These are phyloP conservation scores for Pipra filicauda DNA, from an alignment of 2,113 vertebrate species.

Conservation along the genomic window DNA sequence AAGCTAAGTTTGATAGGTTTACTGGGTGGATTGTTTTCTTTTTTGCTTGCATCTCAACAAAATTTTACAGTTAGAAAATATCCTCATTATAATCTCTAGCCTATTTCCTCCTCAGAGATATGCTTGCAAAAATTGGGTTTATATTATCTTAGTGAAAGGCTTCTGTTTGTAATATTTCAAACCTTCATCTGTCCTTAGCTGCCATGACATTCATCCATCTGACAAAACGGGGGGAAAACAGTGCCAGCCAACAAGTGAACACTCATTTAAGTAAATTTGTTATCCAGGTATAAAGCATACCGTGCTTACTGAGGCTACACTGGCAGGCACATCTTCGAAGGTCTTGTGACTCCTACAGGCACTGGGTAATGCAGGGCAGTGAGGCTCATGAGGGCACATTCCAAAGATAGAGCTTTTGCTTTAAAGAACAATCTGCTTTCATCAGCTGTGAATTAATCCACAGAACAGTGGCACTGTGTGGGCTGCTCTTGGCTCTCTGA, in stretches of 20 bases:
- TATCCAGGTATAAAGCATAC: background rate
- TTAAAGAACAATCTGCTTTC: background rate
- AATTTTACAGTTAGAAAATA: constrained; percentile 14
- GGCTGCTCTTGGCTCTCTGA: constrained; percentile 23
- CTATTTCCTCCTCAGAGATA: constrained; percentile 18
- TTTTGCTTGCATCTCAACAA: background rate
- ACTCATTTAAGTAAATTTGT: background rate
- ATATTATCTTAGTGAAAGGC: background rate
- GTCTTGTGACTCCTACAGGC: background rate
- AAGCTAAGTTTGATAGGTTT: background rate
- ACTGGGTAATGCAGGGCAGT: background rate
- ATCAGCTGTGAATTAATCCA: background rate
- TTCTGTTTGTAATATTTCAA: constrained; percentile 27
- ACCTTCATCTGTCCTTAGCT: constrained; percentile 35
- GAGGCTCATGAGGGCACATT: background rate
- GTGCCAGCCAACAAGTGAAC: background rate
- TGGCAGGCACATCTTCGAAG: background rate
- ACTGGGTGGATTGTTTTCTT: background rate
- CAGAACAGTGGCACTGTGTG: background rate
- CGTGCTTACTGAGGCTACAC: background rate
- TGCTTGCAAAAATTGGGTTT: background rate
- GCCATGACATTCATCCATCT: background rate
- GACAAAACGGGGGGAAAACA: background rate
- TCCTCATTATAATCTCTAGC: background rate
- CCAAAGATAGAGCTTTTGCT: background rate